phyloP scores from a whole-genome alignment of 2,888 invertebrate genomes.

The Ormyrus pomaceus region DNA sequence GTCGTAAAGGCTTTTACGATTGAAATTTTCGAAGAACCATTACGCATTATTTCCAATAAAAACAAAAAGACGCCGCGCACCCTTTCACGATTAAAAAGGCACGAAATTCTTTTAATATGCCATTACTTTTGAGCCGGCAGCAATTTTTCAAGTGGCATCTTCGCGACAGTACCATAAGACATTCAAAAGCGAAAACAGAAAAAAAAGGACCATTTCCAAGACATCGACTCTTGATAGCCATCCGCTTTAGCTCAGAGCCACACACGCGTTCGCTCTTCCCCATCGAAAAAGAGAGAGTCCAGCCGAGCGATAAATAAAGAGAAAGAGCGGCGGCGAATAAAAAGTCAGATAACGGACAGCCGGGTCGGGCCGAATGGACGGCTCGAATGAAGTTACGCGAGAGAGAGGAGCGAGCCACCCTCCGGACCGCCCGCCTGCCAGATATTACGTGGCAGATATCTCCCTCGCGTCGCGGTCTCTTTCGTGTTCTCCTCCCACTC shows the following conservation, averaged over 20 bases:
- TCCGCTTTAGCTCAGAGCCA: no score
- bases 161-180: no score
- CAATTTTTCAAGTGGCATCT: no score
- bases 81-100: no score
- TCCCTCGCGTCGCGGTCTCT: not conserved
- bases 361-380: conserved; percentile 22
- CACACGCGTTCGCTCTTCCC: not conserved
- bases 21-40: not conserved
- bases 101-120: no score
- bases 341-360: conserved; percentile 53
- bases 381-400: conserved; percentile 50
- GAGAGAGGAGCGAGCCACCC: conserved; percentile 5
- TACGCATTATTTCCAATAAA: no score
- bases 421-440: conserved; percentile 9
- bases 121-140: no score
- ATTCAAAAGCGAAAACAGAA: no score
- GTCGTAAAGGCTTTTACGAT: not conserved
- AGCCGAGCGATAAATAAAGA: conserved; percentile 43
- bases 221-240: no score
- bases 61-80: no score
- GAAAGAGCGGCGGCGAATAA: conserved; percentile 31
- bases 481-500: not conserved
- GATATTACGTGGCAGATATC: conserved; percentile 47
- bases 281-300: conserved; percentile 1
- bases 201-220: no score